Evolutionary conservation across 2,888 invertebrate genomes (phyloP).

Genomic region (Sicus ferrugineus): DNA sequence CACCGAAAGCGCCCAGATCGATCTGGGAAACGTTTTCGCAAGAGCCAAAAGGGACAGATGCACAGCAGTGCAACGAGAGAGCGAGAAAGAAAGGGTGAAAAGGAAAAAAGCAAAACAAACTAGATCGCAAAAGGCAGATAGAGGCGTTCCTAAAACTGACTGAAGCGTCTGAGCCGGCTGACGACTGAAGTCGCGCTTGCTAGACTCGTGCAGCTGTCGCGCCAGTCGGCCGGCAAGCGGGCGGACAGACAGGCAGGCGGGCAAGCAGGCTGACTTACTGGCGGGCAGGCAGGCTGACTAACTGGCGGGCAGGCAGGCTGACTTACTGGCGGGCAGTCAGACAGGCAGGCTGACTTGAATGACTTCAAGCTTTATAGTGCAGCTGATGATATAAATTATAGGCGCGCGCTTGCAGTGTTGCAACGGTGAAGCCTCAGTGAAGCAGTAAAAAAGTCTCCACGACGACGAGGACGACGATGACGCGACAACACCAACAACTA

Average conservation of each 20-base stretch:
- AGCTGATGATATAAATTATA: conserved; percentile 29
- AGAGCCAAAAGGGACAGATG: not conserved
- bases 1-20: not conserved
- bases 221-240: not conserved
- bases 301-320: conserved; percentile 9
- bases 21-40: not conserved
- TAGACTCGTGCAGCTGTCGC: no score
- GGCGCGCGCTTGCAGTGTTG: not conserved
- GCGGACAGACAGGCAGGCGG: not conserved
- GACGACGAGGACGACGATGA: no score
- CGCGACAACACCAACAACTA: no score
- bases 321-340: not conserved
- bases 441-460: not conserved
- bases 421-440: not conserved
- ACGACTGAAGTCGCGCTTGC: no score
- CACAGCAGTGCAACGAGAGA: not conserved
- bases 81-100: not conserved
- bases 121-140: conserved; percentile 62
- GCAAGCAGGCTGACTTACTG: not conserved
- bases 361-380: conserved; percentile 13
- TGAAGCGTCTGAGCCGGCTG: not conserved
- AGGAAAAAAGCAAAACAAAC: conserved; percentile 44
- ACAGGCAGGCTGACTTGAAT: conserved; percentile 3
- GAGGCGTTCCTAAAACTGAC: conserved; percentile 56
- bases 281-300: not conserved